Evolutionary conservation across 2,888 invertebrate species (phyloP), one percentile per base, ranked within the genome.

Genomic region (Drosophila tanythrix): DNA sequence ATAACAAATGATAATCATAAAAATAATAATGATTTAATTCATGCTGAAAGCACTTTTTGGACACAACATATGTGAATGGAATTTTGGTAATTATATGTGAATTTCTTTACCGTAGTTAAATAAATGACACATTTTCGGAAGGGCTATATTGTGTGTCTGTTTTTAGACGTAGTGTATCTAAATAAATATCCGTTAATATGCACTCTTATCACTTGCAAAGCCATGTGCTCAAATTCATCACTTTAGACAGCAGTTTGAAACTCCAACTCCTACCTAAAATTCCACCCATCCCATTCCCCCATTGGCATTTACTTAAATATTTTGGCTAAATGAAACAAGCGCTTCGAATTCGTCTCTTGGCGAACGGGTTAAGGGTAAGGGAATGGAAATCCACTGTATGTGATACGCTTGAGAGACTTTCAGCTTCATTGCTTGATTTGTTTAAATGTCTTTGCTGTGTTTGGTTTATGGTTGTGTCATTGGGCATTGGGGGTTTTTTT

Each of bases 371-470:
- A 29, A 51, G 3, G 33, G 38, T 53, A 27, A 38, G 18, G 36
- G 57, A 31, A 27, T 15, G 53, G 36, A 13, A n/a, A 55, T 21
- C n/a, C 50, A 66, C 59, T 53, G 70, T 82, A 67, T 84, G 81
- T 84, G 85, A 82, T 84, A 84, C 74, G 88, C 81, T 84, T 82
- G 84, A 87, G 76, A 79, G 86, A 86, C 82, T 86, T 83, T 86
- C 80, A 86, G 87, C 85, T 83, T 85, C 82, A 86, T 87, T 87
- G 89, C 88, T 88, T 88, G 89, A 89, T 88, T 89, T 89, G 87
- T 85, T 89, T 89, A 89, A 88, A 88, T 88, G 86, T 85, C 87
- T 88, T 88, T 88, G 78, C 83, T 85, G 82, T 88, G 88, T 88
- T 88, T 88, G 89, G 89, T 85, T 88, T 88, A 86, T 88, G 85